These are phyloP conservation scores for Enteromius treurensis DNA, from an alignment of 2,797 vertebrate species.

Conservation along the genomic window DNA sequence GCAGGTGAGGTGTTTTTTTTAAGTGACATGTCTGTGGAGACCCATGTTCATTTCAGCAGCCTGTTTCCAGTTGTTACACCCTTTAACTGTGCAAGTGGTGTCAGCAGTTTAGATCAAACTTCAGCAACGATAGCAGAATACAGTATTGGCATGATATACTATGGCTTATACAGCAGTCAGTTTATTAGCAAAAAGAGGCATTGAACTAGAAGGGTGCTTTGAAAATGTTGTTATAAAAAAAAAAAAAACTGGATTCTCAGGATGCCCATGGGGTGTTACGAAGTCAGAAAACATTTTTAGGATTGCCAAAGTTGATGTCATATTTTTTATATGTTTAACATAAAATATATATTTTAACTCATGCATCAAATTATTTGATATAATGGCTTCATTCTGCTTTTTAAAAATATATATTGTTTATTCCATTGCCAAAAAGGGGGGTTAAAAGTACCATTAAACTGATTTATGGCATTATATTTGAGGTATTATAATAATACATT, in stretches of 20 bases:
- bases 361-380: not conserved
- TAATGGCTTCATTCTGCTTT: not conserved
- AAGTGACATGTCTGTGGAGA: constrained; percentile 2
- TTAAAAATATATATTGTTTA: not conserved
- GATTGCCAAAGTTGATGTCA: not conserved
- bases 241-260: too few species aligned
- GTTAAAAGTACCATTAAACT: not conserved
- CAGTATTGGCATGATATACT: constrained; percentile 3
- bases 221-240: not conserved
- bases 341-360: not conserved
- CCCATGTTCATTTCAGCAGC: constrained; percentile 4
- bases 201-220: not conserved
- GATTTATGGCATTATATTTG: not conserved
- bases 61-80: constrained; percentile 27
- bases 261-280: too few species aligned
- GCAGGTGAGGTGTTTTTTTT: not conserved
- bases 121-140: not conserved
- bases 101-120: constrained; percentile 27
- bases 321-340: not conserved
- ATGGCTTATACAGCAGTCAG: constrained; percentile 3
- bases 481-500: not conserved
- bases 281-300: not conserved
- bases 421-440: not conserved
- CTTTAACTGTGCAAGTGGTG: constrained; percentile 21
- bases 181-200: not conserved